phyloP scores from a whole-genome alignment of 2,113 vertebrate species.

The Istiophorus platypterus region DNA sequence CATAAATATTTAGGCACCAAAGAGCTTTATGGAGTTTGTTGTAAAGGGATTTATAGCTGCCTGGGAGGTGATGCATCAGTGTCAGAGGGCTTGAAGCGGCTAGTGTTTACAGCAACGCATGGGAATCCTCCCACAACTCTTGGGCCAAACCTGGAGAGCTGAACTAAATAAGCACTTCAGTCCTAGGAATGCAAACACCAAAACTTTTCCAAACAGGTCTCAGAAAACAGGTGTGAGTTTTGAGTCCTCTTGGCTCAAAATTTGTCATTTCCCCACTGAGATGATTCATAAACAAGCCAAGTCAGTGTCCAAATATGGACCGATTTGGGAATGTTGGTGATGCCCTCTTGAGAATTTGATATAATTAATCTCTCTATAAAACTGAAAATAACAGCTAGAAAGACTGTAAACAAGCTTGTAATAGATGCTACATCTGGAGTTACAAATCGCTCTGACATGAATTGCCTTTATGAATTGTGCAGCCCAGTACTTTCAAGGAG shows the following conservation, averaged over 20 bases:
- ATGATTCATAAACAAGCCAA: constrained; percentile 69
- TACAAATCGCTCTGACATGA: constrained; percentile 1
- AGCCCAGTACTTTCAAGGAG: neutral
- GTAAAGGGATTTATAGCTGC: constrained; percentile 86
- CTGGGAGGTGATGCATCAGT: constrained; percentile 77
- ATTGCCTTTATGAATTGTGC: neutral
- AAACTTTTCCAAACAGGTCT: constrained; percentile 70
- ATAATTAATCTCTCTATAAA: constrained; percentile 43
- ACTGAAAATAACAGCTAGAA: constrained; percentile 8
- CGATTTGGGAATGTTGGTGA: constrained; percentile 29
- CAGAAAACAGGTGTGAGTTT: constrained; percentile 80
- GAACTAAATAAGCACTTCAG: constrained; percentile 83
- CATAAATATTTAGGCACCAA: constrained; percentile 88
- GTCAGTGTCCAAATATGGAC: constrained; percentile 75
- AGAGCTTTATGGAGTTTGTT: constrained; percentile 87
- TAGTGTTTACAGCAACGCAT: constrained; percentile 75
- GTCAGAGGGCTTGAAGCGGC: constrained; percentile 67
- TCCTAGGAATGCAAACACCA: constrained; percentile 77
- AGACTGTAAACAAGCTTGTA: constrained; percentile 21
- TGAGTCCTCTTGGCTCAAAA: constrained; percentile 38
- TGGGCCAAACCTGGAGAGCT: constrained; percentile 60
- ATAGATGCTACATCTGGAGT: constrained; percentile 1
- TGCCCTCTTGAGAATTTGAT: constrained; percentile 28
- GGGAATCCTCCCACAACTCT: constrained; percentile 68
- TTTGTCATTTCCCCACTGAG: constrained; percentile 49